phyloP scores from a whole-genome alignment of 2,888 invertebrate species.

The Nymphalis polychloros region DNA sequence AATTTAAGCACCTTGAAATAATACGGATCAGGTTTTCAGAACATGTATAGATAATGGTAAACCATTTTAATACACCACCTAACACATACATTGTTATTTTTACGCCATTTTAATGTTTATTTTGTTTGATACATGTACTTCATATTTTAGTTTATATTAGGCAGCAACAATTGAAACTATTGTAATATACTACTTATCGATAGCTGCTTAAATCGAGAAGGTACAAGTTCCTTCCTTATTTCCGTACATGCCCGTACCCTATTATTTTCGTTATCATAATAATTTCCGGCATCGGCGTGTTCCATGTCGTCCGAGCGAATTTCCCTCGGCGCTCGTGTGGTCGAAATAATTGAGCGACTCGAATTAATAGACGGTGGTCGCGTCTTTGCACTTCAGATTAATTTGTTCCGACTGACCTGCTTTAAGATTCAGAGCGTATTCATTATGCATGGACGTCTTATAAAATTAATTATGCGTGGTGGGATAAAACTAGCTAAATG shows the following conservation, averaged over 20 bases:
- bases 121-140: too few relatives aligned
- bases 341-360: conserved; percentile 23
- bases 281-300: conserved; percentile 9
- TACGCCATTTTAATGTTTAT: too few relatives aligned
- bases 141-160: too few relatives aligned
- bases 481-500: conserved; percentile 4
- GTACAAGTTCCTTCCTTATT: conserved; percentile 4
- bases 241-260: conserved; percentile 2
- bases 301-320: conserved; percentile 17
- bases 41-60: too few relatives aligned
- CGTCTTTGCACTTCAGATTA: conserved; percentile 28
- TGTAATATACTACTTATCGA: background rate
- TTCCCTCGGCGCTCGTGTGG: conserved; percentile 23
- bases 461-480: conserved; percentile 5
- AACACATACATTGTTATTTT: too few relatives aligned
- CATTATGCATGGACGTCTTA: conserved; percentile 15
- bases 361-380: conserved; percentile 20
- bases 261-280: conserved; percentile 19
- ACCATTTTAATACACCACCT: too few relatives aligned
- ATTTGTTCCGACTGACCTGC: conserved; percentile 25
- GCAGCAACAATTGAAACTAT: too few relatives aligned
- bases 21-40: too few relatives aligned
- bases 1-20: too few relatives aligned
- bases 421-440: background rate
- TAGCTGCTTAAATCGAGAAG: background rate